A percentile compares a stretch with the other conserved stretches of the same genome.
These are phyloP conservation scores for Pissodes strobi DNA, from an alignment of 1,140 invertebrate species.

Conservation along the genomic window DNA sequence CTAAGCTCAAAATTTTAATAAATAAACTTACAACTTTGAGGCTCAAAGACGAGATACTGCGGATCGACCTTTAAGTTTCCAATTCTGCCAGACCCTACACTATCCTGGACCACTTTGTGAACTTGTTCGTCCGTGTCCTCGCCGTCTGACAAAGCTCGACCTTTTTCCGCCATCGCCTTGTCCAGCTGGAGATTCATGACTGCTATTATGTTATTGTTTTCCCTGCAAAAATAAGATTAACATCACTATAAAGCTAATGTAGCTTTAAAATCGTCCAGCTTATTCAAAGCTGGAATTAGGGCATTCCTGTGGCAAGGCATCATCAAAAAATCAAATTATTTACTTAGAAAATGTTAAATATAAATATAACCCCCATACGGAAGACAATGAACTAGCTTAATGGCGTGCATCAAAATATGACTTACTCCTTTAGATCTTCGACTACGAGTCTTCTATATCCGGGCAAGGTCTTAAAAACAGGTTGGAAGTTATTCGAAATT, in stretches of 20 bases:
- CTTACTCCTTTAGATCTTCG: conserved; percentile 74
- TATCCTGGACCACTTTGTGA: conserved; percentile 64
- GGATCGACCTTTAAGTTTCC: conserved; percentile 80
- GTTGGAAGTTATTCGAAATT: conserved; percentile 68
- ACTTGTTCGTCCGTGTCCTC: conserved; percentile 57
- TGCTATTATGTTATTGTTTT: conserved; percentile 65
- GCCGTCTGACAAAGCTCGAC: conserved; percentile 57
- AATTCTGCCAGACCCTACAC: conserved; percentile 70
- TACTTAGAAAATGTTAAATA: too few species aligned
- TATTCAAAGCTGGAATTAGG: too few species aligned
- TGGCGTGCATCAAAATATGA: too few species aligned
- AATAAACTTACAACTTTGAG: conserved; percentile 67
- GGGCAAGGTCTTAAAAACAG: conserved; percentile 66
- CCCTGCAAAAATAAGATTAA: conserved; percentile 58
- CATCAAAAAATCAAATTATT: too few species aligned
- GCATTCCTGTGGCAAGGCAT: too few species aligned
- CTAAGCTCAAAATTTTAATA: too few species aligned
- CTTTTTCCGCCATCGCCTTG: conserved; percentile 65
- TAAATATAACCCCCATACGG: too few species aligned
- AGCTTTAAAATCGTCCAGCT: too few species aligned
- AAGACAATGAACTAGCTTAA: too few species aligned
- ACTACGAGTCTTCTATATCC: conserved; percentile 74
- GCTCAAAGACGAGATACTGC: conserved; percentile 71
- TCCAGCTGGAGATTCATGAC: conserved; percentile 70
- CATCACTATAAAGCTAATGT: too few species aligned